Conservation (phyloP, 2,113 vertebrate species). For the Oncorhynchus nerka region DNA sequence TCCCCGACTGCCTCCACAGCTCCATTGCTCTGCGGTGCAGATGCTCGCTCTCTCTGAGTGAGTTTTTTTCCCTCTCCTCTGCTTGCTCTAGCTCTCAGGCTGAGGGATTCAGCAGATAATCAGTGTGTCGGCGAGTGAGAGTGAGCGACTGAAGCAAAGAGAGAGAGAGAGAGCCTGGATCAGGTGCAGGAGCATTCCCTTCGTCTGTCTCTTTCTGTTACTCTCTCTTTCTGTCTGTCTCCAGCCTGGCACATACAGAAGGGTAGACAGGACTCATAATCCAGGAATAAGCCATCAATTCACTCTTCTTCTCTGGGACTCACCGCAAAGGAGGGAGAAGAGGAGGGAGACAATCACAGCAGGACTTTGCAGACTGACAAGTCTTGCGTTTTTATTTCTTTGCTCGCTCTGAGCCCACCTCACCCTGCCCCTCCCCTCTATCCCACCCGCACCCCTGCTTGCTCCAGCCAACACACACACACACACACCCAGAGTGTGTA, state of each 20-base stretch:
- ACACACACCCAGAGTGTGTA: background rate
- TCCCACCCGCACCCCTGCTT: background rate
- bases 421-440: background rate
- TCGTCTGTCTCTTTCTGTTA: background rate
- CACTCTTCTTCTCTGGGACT: slow-evolving; percentile 15
- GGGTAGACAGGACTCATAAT: background rate
- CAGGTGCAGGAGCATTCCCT: slow-evolving; percentile 1
- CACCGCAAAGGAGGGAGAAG: slow-evolving; percentile 16
- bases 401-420: slow-evolving; percentile 7
- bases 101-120: slow-evolving; percentile 18
- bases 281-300: background rate
- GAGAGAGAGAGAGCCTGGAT: background rate
- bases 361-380: slow-evolving; percentile 34
- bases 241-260: background rate
- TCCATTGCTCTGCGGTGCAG: background rate
- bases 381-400: background rate
- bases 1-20: background rate
- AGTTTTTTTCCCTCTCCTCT: background rate
- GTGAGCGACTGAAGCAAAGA: slow-evolving; percentile 8
- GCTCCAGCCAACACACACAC: background rate
- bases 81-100: background rate
- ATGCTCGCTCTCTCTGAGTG: slow-evolving; percentile 14
- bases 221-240: background rate
- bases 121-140: slow-evolving; percentile 16
- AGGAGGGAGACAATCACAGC: slow-evolving; percentile 14